phyloP scores from a whole-genome alignment of 2,797 vertebrate species.

The Pangasius macronema region DNA sequence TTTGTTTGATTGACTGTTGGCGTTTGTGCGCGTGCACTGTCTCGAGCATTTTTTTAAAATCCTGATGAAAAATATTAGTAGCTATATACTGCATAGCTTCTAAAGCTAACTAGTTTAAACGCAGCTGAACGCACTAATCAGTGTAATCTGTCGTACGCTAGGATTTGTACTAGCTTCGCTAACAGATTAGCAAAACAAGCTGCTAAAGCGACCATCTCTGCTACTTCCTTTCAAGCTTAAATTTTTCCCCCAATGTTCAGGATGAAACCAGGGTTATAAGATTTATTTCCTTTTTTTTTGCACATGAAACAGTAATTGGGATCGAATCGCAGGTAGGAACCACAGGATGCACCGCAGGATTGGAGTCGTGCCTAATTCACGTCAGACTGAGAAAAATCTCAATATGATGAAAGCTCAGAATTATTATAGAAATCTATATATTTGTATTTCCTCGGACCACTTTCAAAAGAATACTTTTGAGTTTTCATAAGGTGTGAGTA shows the following conservation, averaged over 20 bases:
- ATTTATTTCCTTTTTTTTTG: background rate
- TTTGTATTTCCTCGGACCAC: background rate
- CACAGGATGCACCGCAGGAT: background rate
- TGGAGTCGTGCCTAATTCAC: too few relatives aligned
- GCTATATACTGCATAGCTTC: background rate
- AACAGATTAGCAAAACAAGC: background rate
- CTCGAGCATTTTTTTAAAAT: background rate
- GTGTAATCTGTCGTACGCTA: background rate
- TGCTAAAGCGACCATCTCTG: background rate
- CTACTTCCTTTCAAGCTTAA: background rate
- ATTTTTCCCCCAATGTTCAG: background rate
- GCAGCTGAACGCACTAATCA: background rate
- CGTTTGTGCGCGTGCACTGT: background rate
- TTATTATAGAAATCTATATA: slow-evolving; percentile 1
- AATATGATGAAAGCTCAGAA: background rate
- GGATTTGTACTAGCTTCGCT: background rate
- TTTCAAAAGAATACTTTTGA: background rate
- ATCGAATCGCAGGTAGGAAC: background rate
- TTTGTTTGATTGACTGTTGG: background rate
- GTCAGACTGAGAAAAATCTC: background rate
- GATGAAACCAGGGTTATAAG: background rate
- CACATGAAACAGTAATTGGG: background rate
- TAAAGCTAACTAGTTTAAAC: background rate
- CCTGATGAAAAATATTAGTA: too few relatives aligned
- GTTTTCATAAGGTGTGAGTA: background rate